These are phyloP conservation scores for Ommatoiulus sabulosus DNA, from an alignment of 2,888 invertebrate species.

Conservation along the genomic window DNA sequence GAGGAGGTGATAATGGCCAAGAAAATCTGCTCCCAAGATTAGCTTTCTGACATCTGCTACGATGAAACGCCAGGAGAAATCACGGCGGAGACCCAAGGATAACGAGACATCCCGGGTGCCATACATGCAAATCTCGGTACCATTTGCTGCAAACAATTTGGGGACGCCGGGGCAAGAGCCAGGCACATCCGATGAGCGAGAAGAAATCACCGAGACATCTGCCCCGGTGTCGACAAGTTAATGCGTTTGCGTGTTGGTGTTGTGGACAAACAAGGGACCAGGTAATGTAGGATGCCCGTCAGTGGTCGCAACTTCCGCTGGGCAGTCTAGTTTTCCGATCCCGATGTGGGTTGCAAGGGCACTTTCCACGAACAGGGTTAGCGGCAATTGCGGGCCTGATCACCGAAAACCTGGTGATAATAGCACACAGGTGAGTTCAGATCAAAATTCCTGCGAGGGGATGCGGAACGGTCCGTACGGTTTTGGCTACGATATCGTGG, in stretches of 20 bases:
- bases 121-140: neutral
- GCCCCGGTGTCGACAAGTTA: neutral
- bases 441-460: neutral
- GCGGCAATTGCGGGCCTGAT: neutral
- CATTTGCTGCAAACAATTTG: neutral
- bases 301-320: neutral
- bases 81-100: neutral
- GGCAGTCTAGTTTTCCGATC: neutral
- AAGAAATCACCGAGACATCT: neutral
- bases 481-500: neutral
- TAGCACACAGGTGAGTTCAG: neutral
- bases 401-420: neutral
- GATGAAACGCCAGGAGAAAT: neutral
- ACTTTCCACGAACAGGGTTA: neutral
- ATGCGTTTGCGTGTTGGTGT: neutral
- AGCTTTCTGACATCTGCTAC: neutral
- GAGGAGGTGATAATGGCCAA: neutral
- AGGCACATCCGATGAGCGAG: neutral
- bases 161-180: neutral
- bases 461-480: neutral
- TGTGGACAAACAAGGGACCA: neutral
- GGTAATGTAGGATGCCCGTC: neutral
- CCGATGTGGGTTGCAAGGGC: neutral
- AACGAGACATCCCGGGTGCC: neutral
- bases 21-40: neutral